phyloP scores from a whole-genome alignment of 1,140 invertebrate genomes.

The Megathymus violae region DNA sequence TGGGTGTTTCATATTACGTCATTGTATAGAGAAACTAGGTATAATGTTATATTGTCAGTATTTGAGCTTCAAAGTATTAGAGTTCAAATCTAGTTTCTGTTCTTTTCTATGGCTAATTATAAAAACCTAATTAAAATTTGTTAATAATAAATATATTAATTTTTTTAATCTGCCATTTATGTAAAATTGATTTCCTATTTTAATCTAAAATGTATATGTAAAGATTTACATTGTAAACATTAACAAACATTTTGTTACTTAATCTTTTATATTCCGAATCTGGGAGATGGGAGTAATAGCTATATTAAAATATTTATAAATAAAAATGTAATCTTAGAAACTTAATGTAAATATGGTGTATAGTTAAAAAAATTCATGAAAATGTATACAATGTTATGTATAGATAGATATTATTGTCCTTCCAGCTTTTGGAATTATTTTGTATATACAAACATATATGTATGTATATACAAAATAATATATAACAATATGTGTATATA shows the following conservation, averaged over 20 bases:
- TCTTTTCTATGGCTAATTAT: too few relatives aligned
- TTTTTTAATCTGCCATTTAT: too few relatives aligned
- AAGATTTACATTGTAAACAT: neutral
- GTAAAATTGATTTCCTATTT: conserved; percentile 8
- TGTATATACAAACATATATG: too few relatives aligned
- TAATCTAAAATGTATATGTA: neutral
- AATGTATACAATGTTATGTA: conserved; percentile 10
- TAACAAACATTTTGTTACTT: too few relatives aligned
- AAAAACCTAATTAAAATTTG: too few relatives aligned
- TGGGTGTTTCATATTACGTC: too few relatives aligned
- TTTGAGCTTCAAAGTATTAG: neutral
- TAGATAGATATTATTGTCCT: conserved; percentile 22
- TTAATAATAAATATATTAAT: too few relatives aligned
- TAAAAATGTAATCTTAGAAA: conserved; percentile 20
- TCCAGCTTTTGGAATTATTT: conserved; percentile 11
- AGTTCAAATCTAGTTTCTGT: neutral
- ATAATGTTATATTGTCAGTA: neutral
- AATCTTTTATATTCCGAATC: neutral
- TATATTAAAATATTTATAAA: conserved; percentile 17
- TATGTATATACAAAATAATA: too few relatives aligned
- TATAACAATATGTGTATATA: too few relatives aligned
- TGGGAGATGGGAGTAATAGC: neutral
- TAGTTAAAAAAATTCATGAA: conserved; percentile 34
- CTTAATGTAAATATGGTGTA: conserved; percentile 48
- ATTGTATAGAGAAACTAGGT: too few relatives aligned